Conservation (phyloP, 2,113 vertebrate genomes). For the Pachycephala philippinensis region DNA sequence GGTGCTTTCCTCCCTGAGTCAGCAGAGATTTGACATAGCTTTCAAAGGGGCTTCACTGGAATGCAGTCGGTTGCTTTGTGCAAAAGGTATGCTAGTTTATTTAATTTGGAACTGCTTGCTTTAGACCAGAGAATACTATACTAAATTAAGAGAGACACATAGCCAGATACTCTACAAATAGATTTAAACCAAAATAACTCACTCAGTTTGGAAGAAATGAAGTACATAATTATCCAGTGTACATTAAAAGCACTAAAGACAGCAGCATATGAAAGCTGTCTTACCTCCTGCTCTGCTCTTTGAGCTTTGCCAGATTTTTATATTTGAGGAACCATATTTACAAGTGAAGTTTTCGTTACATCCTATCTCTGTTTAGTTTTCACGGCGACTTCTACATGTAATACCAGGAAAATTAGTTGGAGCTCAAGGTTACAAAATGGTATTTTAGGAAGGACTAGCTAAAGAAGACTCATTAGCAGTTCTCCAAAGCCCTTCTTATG, state of each 20-base stretch:
- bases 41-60: conserved; percentile 58
- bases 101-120: not conserved
- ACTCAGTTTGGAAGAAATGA: conserved; percentile 40
- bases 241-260: conserved; percentile 41
- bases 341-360: conserved; percentile 38
- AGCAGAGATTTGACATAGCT: conserved; percentile 34
- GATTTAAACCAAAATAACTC: conserved; percentile 38
- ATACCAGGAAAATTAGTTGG: not conserved
- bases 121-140: not conserved
- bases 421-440: not conserved
- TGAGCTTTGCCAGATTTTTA: conserved; percentile 37
- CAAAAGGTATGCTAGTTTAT: conserved; percentile 2
- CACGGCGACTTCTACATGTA: not conserved
- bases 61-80: conserved; percentile 43
- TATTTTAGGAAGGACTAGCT: not conserved
- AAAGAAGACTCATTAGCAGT: not conserved
- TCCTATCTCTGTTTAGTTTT: conserved; percentile 23
- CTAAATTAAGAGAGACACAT: conserved; percentile 5
- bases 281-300: conserved; percentile 37
- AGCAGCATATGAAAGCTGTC: conserved; percentile 60
- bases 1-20: conserved; percentile 54
- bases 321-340: conserved; percentile 55
- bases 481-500: not conserved
- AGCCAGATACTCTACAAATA: conserved; percentile 44
- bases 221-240: conserved; percentile 12